A percentile compares a stretch with the other conserved stretches of the same genome.
These are phyloP conservation scores for Notiomystis cincta DNA, from an alignment of 2,113 vertebrate species.

Conservation along the genomic window DNA sequence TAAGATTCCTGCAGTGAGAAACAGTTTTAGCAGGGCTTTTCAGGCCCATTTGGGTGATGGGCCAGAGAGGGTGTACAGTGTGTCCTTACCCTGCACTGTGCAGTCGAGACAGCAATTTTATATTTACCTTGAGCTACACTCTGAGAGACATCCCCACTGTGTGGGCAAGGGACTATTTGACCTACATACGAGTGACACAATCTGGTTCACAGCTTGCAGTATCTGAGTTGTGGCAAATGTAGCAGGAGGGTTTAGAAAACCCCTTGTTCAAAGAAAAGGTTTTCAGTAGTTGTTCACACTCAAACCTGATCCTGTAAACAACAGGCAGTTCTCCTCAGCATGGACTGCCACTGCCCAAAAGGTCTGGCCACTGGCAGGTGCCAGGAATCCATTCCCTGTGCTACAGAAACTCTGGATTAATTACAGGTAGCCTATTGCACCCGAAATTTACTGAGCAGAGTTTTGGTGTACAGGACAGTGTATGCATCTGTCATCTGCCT, in stretches of 20 bases:
- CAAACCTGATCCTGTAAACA: background rate
- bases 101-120: background rate
- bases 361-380: background rate
- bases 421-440: background rate
- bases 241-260: background rate
- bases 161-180: background rate
- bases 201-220: conserved; percentile 19
- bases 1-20: background rate
- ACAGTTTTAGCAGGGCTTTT: background rate
- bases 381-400: background rate
- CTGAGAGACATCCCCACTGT: background rate
- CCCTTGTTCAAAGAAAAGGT: background rate
- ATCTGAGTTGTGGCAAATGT: background rate
- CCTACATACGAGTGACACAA: background rate
- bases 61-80: accelerated
- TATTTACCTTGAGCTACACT: background rate
- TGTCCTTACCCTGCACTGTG: background rate
- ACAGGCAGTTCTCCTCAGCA: background rate
- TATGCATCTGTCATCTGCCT: background rate
- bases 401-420: background rate
- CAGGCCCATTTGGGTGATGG: background rate
- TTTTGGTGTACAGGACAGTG: background rate
- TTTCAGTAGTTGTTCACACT: background rate
- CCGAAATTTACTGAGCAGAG: background rate
- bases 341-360: background rate